These are phyloP conservation scores for Sciaenops ocellatus DNA, from an alignment of 2,797 vertebrate genomes.

Conservation along the genomic window DNA sequence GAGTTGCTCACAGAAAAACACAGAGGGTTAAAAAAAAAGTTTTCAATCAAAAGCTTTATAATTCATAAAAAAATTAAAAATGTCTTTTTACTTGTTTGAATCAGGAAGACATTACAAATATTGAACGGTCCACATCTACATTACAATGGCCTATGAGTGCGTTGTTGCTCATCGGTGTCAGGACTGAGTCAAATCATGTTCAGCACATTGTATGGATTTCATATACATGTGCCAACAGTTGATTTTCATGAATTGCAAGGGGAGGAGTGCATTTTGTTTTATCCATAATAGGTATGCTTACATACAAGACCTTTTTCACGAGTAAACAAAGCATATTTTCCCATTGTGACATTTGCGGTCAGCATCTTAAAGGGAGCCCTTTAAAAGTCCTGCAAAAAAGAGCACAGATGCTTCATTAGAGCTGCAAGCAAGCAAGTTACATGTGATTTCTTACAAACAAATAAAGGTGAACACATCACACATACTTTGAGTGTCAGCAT, in stretches of 20 bases:
- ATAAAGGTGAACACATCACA: too few relatives aligned
- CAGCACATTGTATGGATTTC: neutral
- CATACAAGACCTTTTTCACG: neutral
- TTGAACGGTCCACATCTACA: neutral
- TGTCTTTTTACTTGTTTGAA: neutral
- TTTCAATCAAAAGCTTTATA: neutral
- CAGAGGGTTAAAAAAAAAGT: neutral
- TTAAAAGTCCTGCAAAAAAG: neutral
- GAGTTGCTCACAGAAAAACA: neutral
- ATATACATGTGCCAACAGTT: neutral
- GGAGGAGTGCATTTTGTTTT: neutral
- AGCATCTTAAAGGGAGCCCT: neutral
- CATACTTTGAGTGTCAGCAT: too few relatives aligned
- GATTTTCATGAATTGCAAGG: neutral
- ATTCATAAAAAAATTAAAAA: neutral
- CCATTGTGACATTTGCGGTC: neutral
- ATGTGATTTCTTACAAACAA: too few relatives aligned
- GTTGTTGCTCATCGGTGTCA: neutral
- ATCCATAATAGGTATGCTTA: neutral
- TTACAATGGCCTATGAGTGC: neutral
- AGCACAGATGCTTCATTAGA: too few relatives aligned
- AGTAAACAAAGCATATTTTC: neutral
- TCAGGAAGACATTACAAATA: neutral
- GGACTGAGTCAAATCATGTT: neutral
- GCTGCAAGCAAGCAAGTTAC: too few relatives aligned